Percentiles rank a stretch among this genome's conserved stretches.
These are phyloP conservation scores for Ichneumoninae sp. DNA, from an alignment of 2,888 invertebrate species.

Conservation along the genomic window DNA sequence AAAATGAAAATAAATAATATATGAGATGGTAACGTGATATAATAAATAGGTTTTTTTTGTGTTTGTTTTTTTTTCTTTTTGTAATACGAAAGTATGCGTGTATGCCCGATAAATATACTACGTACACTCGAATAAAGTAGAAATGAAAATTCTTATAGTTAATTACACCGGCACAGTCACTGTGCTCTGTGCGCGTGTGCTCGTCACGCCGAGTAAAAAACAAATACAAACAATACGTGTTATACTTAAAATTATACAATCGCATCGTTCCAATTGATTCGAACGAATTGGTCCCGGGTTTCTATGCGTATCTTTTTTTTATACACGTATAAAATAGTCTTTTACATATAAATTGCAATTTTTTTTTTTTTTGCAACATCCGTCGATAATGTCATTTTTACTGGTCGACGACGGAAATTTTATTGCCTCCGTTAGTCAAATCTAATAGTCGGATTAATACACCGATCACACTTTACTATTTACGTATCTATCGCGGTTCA, in stretches of 20 bases:
- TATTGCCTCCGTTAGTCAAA: slow-evolving; percentile 18
- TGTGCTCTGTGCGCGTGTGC: background rate
- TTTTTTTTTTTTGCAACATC: slow-evolving; percentile 36
- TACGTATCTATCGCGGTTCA: slow-evolving; percentile 50
- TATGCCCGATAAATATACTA: slow-evolving; percentile 80
- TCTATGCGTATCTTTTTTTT: slow-evolving; percentile 13
- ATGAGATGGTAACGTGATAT: slow-evolving; percentile 83
- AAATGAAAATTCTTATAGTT: slow-evolving; percentile 51
- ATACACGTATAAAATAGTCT: slow-evolving; percentile 23
- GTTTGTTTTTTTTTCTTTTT: slow-evolving; percentile 62
- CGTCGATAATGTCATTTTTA: slow-evolving; percentile 37
- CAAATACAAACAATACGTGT: slow-evolving; percentile 29
- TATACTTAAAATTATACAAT: slow-evolving; percentile 46
- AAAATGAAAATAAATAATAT: slow-evolving; percentile 82
- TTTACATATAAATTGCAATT: slow-evolving; percentile 40
- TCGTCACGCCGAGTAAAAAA: slow-evolving; percentile 10
- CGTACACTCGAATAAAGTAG: slow-evolving; percentile 60
- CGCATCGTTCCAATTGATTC: slow-evolving; percentile 32
- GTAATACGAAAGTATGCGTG: slow-evolving; percentile 68
- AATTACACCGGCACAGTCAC: slow-evolving; percentile 27
- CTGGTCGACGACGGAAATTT: slow-evolving; percentile 16
- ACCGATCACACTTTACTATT: slow-evolving; percentile 26
- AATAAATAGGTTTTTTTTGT: slow-evolving; percentile 79
- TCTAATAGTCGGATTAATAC: slow-evolving; percentile 12
- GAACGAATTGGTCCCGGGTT: slow-evolving; percentile 40